Base-by-base conservation (phyloP, 1,140 invertebrate species). In the Temnothorax nylanderi region DNA sequence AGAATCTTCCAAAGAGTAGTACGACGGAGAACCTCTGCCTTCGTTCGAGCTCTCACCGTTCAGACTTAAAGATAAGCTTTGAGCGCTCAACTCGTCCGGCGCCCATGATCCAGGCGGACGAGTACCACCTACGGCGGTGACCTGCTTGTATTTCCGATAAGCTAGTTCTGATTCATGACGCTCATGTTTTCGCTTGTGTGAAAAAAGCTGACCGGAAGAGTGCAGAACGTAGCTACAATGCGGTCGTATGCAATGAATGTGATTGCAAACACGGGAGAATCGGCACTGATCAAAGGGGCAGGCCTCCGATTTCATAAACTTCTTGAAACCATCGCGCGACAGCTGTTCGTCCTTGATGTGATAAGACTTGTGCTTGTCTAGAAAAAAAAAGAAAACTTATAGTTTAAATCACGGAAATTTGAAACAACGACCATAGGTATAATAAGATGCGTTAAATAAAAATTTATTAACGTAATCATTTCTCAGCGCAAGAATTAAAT, bases 281-380 rank as follows among this genome's bases (percentile, higher is more conserved):
- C 98, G 96, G 94, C 99, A 99, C 82, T 97, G 97, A 44, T 98
- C 97, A 94, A 98, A 99, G 0, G 97, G 97, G 93, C 99, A 99
- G 0, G 97, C 96, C 94, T 99, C 99, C 89, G 99, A 99, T 94
- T 99, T 99, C 97, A 99, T 99, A 93, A 99, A 99, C 94, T 99
- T 99, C 94, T 99, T 99, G 96, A 99, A 99, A 4, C 99, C 99
- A 94, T 99, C 99, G 88, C 98, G 97, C 13, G 98, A 98, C 49
- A 99, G 95, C 90, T 99, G 98, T 93, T 99, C 99, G 95, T 99
- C 99, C 95, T 99, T 99, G 91, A 99, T 98, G 95, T 99, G 99
- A 93, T 99, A 99, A 0, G 98, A 98, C 94, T 99, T 99, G 96
- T 99, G 99, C 96, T 99, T 99, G 96, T 99, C 99, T 99, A 96